Percentiles rank a stretch among this genome's conserved stretches.
Conservation (phyloP, 2,113 vertebrate species). For the Crotalus tigris region DNA sequence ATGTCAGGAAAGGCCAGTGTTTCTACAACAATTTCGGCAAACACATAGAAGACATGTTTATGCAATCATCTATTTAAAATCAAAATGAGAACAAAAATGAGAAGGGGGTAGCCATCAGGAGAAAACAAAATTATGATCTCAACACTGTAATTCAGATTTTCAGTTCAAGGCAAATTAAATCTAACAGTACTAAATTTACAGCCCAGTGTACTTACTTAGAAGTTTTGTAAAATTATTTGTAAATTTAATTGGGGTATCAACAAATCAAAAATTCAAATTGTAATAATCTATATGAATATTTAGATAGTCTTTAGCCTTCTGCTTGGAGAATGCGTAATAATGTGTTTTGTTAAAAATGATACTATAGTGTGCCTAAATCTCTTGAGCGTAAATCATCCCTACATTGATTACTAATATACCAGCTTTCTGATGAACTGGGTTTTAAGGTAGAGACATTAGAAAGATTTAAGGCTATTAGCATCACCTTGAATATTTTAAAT, state of each 20-base stretch:
- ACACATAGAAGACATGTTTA: not conserved
- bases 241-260: not conserved
- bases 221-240: not conserved
- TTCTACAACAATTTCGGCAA: constrained; percentile 8
- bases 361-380: not conserved
- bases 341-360: not conserved
- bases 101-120: not conserved
- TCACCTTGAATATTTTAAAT: not conserved
- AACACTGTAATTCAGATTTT: not conserved
- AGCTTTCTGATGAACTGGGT: not conserved
- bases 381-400: not conserved
- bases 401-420: not conserved
- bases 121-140: not conserved
- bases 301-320: not conserved
- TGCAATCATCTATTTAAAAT: constrained; percentile 17
- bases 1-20: constrained; percentile 25
- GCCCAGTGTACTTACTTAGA: not conserved
- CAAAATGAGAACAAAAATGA: not conserved
- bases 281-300: not conserved
- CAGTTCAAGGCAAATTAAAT: not conserved
- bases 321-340: not conserved
- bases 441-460: not conserved
- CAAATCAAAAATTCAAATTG: not conserved
- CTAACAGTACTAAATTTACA: not conserved
- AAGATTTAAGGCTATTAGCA: not conserved